Evolutionary conservation across 2,113 vertebrate genomes (phyloP), one percentile per base, ranked within the genome.

Genomic region (Larimichthys crocea): DNA sequence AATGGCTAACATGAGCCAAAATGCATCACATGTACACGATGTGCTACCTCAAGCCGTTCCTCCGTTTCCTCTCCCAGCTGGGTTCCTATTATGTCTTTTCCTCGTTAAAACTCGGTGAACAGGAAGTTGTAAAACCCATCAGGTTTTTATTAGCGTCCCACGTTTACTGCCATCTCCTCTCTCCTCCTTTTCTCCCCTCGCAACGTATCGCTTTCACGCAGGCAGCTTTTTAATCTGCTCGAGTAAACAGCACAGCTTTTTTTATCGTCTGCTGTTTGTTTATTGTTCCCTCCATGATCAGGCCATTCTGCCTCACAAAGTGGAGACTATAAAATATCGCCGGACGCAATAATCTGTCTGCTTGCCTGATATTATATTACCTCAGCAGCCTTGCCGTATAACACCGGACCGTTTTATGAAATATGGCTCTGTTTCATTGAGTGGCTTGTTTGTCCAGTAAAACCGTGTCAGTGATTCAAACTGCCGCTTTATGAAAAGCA

Each of bases 241-340:
- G 65, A 88, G 83, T 91, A 88, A 88, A 93, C 90, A 81, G 42
- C 72, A 55, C 56, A 17, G 44, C 22, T 62, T 62, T 68, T 67
- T 90, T 72, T 82, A 91, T 67, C 70, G 67, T 86, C 77, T 61
- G 20, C 76, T 73, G 76, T 86, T 87, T 91, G 83, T 92, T 92
- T 89, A 91, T 90, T 80, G 87, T 89, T 74, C 75, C 75, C 57
- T 80, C 40, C 62, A 81, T 85, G 67, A 88, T 91, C 85, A 44
- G 75, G 70, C 73, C 73, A 59, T 68, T 87, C 78, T 70, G 69
- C 60, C 89, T 68, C 85, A 74, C 89, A 91, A 93, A 92, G 75
- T 60, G 56, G 22, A 62, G 70, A 46, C 85, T 44, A 48, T 87
- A 82, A 85, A 91, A 75, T 68, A 79, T 78, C 31, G 1, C 12